Conservation (phyloP, 2,113 vertebrate species). For the Cygnus atratus region DNA sequence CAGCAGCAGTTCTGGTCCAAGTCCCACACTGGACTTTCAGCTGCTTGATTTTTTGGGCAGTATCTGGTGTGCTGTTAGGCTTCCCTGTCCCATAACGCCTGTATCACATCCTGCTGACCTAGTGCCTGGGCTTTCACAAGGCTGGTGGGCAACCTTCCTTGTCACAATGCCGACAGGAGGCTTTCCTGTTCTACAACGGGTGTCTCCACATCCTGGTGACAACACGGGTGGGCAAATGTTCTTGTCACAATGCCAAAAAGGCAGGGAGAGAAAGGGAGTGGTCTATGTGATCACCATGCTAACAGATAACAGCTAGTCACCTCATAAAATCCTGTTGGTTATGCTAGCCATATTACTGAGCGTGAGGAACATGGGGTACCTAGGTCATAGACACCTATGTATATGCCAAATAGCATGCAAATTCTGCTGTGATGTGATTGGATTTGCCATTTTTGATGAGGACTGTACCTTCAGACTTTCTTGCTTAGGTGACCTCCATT, state of each 20-base stretch:
- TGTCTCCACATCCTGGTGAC: background rate
- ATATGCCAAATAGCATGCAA: background rate
- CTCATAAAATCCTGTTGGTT: background rate
- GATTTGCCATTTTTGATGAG: background rate
- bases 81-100: background rate
- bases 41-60: background rate
- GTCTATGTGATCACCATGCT: background rate
- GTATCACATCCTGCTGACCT: background rate
- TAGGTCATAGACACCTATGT: background rate
- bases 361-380: background rate
- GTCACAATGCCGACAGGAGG: background rate
- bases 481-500: background rate
- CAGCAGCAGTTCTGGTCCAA: background rate
- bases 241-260: background rate
- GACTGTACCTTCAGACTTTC: background rate
- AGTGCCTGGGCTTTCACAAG: background rate
- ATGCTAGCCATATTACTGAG: background rate
- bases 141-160: background rate
- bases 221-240: background rate
- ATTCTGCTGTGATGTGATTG: background rate
- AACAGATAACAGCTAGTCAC: background rate
- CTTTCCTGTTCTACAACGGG: background rate
- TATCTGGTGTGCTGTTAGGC: background rate
- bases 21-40: background rate
- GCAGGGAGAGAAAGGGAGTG: background rate